These are phyloP conservation scores for Amorpha juglandis DNA, from an alignment of 2,888 invertebrate genomes.

Conservation along the genomic window DNA sequence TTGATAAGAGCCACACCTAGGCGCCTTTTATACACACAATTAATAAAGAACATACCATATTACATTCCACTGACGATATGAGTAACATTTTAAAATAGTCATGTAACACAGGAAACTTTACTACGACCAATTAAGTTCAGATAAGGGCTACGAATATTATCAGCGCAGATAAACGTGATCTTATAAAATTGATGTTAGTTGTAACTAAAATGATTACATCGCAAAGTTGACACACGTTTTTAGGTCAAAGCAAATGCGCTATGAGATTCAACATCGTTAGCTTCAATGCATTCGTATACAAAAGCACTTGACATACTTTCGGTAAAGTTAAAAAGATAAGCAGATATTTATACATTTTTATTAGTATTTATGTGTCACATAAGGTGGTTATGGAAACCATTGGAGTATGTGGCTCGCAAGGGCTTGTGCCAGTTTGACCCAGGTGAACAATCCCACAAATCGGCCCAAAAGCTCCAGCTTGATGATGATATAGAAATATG, in stretches of 20 bases:
- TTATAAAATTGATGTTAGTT: conserved; percentile 51
- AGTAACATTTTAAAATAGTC: conserved; percentile 41
- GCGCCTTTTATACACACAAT: conserved; percentile 49
- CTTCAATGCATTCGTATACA: not conserved
- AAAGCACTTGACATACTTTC: not conserved
- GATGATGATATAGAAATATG: too few species aligned
- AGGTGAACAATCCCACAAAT: too few species aligned
- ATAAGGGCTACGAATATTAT: conserved; percentile 68
- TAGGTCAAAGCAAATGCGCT: conserved; percentile 44
- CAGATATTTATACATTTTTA: not conserved
- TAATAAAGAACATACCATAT: conserved; percentile 37
- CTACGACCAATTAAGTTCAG: conserved; percentile 65
- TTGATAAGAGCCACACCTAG: conserved; percentile 71
- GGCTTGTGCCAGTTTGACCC: too few species aligned
- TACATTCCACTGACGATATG: conserved; percentile 26
- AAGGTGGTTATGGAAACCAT: too few species aligned
- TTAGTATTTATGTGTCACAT: too few species aligned
- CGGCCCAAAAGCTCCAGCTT: too few species aligned
- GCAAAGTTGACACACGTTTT: conserved; percentile 46
- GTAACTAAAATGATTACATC: conserved; percentile 64
- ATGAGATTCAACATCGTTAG: not conserved
- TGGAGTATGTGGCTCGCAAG: too few species aligned
- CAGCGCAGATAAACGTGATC: conserved; percentile 60
- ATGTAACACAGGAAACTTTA: conserved; percentile 51
- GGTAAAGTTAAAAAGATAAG: not conserved